Evolutionary conservation across 2,888 invertebrate species (phyloP).

Genomic region (Xanthostigma xanthostigma): DNA sequence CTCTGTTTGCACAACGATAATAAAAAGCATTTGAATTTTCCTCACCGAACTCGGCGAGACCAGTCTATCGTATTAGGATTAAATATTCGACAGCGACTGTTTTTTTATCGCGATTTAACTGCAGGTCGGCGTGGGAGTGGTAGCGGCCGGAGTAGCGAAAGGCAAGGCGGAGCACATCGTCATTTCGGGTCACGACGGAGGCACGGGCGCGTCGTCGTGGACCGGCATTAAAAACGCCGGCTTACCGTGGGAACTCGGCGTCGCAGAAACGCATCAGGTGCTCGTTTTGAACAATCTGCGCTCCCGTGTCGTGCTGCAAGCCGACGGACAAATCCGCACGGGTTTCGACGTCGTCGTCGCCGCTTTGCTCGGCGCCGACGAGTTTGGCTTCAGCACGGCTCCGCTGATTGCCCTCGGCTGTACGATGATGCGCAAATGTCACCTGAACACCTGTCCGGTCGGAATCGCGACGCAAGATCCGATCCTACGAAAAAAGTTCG

Average conservation of each 20-base stretch:
- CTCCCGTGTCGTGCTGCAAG: slow-evolving; percentile 87
- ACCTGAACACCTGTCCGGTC: slow-evolving; percentile 97
- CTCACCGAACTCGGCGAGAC: no score
- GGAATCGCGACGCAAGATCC: slow-evolving; percentile 99
- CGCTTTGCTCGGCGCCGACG: slow-evolving; percentile 91
- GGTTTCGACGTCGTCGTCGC: slow-evolving; percentile 95
- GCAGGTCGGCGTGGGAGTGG: slow-evolving; percentile 87
- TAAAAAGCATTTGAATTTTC: no score
- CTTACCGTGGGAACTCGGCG: slow-evolving; percentile 95
- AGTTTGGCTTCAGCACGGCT: slow-evolving; percentile 97
- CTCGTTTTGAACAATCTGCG: slow-evolving; percentile 84
- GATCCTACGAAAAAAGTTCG: slow-evolving; percentile 84
- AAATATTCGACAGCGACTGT: no score
- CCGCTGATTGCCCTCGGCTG: slow-evolving; percentile 96
- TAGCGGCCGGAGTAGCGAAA: slow-evolving; percentile 98
- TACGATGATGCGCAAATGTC: slow-evolving; percentile 99
- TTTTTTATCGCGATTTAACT: not conserved
- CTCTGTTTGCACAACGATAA: no score
- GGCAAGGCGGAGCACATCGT: slow-evolving; percentile 98
- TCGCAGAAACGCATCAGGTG: slow-evolving; percentile 97
- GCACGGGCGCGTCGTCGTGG: slow-evolving; percentile 98
- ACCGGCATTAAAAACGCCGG: slow-evolving; percentile 98
- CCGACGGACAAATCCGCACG: slow-evolving; percentile 88
- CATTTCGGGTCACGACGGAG: slow-evolving; percentile 98
- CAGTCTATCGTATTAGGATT: no score